phyloP scores from a whole-genome alignment of 2,888 invertebrate species.

The Hypomecis punctinalis region DNA sequence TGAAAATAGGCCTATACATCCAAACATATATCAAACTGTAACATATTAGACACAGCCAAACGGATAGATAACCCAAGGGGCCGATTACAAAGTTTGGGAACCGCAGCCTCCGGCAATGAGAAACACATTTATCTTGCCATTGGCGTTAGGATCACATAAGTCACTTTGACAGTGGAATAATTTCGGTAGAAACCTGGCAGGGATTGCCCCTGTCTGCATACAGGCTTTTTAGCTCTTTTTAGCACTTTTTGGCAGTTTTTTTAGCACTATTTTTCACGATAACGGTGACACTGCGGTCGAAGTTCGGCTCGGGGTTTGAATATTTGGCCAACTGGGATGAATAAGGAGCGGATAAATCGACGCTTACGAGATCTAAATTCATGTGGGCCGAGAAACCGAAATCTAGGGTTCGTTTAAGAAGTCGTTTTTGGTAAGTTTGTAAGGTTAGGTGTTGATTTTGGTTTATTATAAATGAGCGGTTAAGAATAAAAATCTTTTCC shows the following conservation, averaged over 20 bases:
- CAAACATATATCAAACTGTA: conserved; percentile 18
- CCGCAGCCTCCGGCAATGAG: conserved; percentile 48
- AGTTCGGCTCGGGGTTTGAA: conserved; percentile 27
- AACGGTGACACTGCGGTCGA: conserved; percentile 27
- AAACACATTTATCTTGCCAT: conserved; percentile 58
- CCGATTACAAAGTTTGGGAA: conserved; percentile 43
- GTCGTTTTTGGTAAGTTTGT: neutral
- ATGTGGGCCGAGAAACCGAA: neutral
- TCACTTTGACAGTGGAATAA: conserved; percentile 57
- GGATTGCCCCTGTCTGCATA: conserved; percentile 44
- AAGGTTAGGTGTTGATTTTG: neutral
- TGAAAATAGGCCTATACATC: conserved; percentile 11
- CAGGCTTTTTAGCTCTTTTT: conserved; percentile 16
- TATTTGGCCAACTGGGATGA: conserved; percentile 18
- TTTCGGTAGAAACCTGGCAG: conserved; percentile 42
- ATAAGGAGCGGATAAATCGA: conserved; percentile 10
- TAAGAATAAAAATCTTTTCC: no score
- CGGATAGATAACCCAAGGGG: conserved; percentile 27
- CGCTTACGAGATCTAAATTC: conserved; percentile 12
- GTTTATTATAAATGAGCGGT: no score
- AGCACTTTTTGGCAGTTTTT: neutral
- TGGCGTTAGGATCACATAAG: conserved; percentile 54
- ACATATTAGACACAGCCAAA: conserved; percentile 17
- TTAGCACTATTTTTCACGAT: conserved; percentile 30
- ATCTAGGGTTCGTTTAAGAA: conserved; percentile 4